Evolutionary conservation across 1,140 invertebrate species (phyloP).

Genomic region (Apolygus lucorum): DNA sequence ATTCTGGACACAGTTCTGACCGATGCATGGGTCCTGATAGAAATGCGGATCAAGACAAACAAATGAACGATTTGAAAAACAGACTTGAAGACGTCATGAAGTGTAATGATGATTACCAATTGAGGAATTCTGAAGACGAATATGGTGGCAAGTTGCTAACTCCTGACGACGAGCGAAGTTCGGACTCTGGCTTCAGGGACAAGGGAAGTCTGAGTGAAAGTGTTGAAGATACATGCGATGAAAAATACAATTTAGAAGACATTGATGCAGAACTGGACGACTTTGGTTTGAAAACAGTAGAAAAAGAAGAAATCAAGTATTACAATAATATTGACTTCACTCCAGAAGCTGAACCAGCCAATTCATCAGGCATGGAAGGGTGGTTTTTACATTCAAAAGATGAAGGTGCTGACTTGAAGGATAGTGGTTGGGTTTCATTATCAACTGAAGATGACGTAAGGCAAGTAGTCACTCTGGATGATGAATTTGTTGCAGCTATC

Average conservation of each 20-base stretch:
- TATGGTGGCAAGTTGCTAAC: constrained; percentile 44
- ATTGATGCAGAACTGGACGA: constrained; percentile 38
- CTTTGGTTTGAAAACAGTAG: constrained; percentile 9
- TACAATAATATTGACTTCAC: constrained; percentile 12
- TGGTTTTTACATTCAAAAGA: constrained; percentile 40
- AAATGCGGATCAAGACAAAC: constrained; percentile 24
- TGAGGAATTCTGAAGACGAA: constrained; percentile 38
- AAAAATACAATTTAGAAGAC: constrained; percentile 42
- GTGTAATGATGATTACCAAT: constrained; percentile 23
- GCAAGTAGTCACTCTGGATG: constrained; percentile 51
- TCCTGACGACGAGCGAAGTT: constrained; percentile 47
- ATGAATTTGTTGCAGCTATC: constrained; percentile 58
- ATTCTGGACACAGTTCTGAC: constrained; percentile 26
- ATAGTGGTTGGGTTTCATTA: constrained; percentile 39
- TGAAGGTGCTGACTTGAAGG: constrained; percentile 25
- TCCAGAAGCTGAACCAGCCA: constrained; percentile 18
- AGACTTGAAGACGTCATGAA: constrained; percentile 33
- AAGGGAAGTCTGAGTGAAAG: constrained; percentile 40
- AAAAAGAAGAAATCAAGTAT: constrained; percentile 25
- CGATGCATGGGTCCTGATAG: background rate
- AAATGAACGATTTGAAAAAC: constrained; percentile 33
- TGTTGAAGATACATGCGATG: constrained; percentile 42
- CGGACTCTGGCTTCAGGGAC: constrained; percentile 46
- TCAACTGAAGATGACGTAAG: constrained; percentile 36
- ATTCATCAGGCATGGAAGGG: constrained; percentile 38